phyloP scores from a whole-genome alignment of 1,140 invertebrate genomes.

The Steinernema feltiae region DNA sequence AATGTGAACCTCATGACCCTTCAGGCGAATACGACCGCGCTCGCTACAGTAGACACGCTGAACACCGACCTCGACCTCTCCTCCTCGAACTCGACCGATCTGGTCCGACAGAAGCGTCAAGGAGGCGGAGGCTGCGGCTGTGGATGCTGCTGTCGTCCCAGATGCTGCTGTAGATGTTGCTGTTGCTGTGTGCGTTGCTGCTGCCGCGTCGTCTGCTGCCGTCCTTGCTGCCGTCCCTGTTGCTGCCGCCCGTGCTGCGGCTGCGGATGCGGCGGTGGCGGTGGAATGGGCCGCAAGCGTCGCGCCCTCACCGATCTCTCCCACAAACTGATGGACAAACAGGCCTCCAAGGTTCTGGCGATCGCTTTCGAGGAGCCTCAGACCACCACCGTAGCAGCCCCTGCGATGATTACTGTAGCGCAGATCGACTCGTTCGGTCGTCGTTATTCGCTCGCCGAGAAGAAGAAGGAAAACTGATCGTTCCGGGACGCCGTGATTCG shows the following conservation, averaged over 20 bases:
- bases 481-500: too few relatives aligned
- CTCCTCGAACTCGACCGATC: conserved; percentile 22
- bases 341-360: conserved; percentile 15
- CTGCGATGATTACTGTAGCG: not conserved
- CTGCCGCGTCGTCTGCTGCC: conserved; percentile 1
- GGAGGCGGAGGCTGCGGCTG: conserved; percentile 17
- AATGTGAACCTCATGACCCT: not conserved
- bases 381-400: conserved; percentile 7
- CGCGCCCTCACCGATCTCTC: conserved; percentile 17
- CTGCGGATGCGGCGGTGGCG: conserved; percentile 20
- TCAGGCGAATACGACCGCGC: not conserved
- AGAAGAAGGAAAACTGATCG: not conserved
- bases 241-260: conserved; percentile 14
- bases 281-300: conserved; percentile 20
- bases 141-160: conserved; percentile 22
- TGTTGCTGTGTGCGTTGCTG: conserved; percentile 18
- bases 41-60: conserved; percentile 19
- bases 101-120: conserved; percentile 13
- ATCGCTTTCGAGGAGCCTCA: conserved; percentile 13
- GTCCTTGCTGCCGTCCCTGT: conserved; percentile 20
- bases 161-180: conserved; percentile 27
- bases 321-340: conserved; percentile 28
- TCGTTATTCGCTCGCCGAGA: not conserved
- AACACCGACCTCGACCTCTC: conserved; percentile 13
- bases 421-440: conserved; percentile 17